Evolutionary conservation across 2,113 vertebrate genomes (phyloP).

Genomic region (Pantherophis guttatus): DNA sequence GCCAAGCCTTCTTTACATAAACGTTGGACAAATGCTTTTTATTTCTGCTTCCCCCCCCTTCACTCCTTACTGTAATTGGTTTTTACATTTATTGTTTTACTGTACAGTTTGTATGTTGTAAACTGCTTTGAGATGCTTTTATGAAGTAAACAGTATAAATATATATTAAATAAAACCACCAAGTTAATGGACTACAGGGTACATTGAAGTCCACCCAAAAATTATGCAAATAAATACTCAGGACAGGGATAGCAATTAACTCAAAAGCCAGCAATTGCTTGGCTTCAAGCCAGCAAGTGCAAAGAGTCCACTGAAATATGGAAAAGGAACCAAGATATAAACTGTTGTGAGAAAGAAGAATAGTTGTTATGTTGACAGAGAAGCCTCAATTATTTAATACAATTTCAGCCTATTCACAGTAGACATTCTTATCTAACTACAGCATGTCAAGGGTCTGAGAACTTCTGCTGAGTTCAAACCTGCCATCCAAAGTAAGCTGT

Average conservation of each 20-base stretch:
- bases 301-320: neutral
- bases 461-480: neutral
- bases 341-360: neutral
- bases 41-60: neutral
- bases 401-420: neutral
- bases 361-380: neutral
- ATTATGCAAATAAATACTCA: neutral
- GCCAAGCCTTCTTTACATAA: neutral
- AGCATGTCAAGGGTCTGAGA: neutral
- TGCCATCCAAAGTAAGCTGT: neutral
- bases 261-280: neutral
- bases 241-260: neutral
- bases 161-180: neutral
- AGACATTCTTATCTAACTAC: neutral
- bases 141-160: neutral
- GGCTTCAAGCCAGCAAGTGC: neutral
- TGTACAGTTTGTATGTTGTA: neutral
- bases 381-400: neutral
- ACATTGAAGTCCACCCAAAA: neutral
- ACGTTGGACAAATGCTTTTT: neutral
- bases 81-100: neutral
- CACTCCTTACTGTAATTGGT: neutral
- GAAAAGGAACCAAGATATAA: neutral
- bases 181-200: neutral
- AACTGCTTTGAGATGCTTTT: neutral